Percentiles rank a stretch among this genome's conserved stretches.
These are phyloP conservation scores for Sialia sialis DNA, from an alignment of 2,113 vertebrate species.

Conservation along the genomic window DNA sequence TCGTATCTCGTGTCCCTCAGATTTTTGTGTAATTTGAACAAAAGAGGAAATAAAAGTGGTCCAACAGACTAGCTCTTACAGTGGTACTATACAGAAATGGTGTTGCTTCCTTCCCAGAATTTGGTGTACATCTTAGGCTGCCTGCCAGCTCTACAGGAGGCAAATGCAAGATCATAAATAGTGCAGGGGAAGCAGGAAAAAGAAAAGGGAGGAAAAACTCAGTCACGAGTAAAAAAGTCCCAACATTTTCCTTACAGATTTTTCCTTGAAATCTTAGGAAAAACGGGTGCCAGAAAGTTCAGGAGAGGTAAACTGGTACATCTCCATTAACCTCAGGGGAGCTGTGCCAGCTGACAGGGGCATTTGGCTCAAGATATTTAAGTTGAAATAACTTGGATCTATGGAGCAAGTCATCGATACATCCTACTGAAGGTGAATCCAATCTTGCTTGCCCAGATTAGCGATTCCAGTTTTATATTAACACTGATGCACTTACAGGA, in stretches of 20 bases:
- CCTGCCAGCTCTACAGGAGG: constrained; percentile 59
- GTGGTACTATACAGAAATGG: constrained; percentile 33
- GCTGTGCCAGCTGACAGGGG: background rate
- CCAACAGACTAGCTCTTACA: constrained; percentile 1
- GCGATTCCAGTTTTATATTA: background rate
- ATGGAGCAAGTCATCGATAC: background rate
- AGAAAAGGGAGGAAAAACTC: background rate
- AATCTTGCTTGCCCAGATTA: background rate
- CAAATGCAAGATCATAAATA: constrained; percentile 45
- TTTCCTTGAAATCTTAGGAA: background rate
- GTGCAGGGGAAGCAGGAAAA: constrained; percentile 21
- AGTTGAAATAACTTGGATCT: background rate
- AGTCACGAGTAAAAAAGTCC: background rate
- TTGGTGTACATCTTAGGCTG: constrained; percentile 49
- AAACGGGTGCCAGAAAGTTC: background rate
- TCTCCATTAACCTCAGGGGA: background rate
- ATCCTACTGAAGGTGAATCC: background rate
- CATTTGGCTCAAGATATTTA: background rate
- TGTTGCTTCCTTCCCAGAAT: constrained; percentile 60
- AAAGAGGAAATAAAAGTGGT: constrained; percentile 61
- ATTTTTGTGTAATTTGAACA: constrained; percentile 71
- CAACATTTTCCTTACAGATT: background rate
- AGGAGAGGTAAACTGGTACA: background rate
- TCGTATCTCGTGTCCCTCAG: constrained; percentile 58
- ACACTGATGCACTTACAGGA: background rate